phyloP scores from a whole-genome alignment of 2,113 vertebrate genomes.

The Callorhinus ursinus region DNA sequence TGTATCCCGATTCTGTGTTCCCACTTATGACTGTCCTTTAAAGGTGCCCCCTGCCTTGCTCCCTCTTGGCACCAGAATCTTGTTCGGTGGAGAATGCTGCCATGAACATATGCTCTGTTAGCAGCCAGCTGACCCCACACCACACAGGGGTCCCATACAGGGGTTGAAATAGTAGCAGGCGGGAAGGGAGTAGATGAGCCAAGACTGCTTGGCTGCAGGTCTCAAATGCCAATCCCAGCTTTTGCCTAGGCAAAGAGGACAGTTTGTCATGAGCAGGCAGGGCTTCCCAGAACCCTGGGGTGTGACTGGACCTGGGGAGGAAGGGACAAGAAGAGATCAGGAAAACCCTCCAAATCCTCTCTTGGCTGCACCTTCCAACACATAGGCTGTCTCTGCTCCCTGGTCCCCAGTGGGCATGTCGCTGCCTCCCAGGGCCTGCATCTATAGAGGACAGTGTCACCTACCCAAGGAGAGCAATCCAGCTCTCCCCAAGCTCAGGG shows the following conservation, averaged over 20 bases:
- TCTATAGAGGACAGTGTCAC: background rate
- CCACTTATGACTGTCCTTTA: background rate
- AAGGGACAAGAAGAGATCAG: background rate
- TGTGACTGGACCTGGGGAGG: background rate
- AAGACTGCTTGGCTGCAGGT: background rate
- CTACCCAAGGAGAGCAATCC: background rate
- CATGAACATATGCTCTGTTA: background rate
- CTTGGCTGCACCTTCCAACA: background rate
- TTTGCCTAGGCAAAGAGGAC: background rate
- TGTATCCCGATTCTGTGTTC: background rate
- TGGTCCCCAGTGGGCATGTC: fast-evolving
- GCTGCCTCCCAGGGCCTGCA: background rate
- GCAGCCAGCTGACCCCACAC: background rate
- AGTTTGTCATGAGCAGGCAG: background rate
- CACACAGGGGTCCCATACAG: background rate
- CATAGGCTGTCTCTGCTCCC: background rate
- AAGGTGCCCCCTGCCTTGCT: background rate
- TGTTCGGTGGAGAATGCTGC: background rate
- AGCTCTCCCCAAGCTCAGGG: background rate
- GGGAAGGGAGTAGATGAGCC: background rate
- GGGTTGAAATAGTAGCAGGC: background rate
- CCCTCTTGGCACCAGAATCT: background rate
- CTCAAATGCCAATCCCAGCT: constrained; percentile 5
- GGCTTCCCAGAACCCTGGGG: background rate
- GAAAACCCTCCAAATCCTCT: background rate